Base-by-base conservation (phyloP, 53 echinoderm and acorn worm species). In the Mesocentrotus franciscanus region DNA sequence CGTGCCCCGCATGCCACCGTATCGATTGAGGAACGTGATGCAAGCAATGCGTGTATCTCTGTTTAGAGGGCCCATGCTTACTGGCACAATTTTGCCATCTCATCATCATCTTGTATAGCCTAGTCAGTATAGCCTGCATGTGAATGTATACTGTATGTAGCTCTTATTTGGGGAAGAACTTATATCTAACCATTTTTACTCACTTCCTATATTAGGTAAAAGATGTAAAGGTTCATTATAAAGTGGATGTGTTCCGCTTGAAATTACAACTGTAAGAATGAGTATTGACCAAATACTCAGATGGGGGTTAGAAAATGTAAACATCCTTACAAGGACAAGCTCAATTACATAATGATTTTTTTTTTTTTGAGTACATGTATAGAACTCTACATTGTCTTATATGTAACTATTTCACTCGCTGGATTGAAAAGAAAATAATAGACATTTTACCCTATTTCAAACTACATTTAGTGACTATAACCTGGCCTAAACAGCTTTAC, bases 21-120 rank as follows among this genome's bases (percentile, higher is more conserved):
- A 91, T 91, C 91, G 91, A 91, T 91, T 91, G 62, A 91, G 91
- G 62, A 66, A 91, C 62, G 66, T 91, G 91, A 91, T 34, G 91
- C 66, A 66, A 91, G 66, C 66, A 15, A 87, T 87, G 87, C 59
- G 87, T 87, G 58, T 27, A 58, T 20, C 87, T n/a, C 87, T 87
- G n/a, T 87, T 87, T 35, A 55, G 58, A 58, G 87, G 58, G 56
- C 29, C 8, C 56, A 57, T 17, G 42, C 87, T 87, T 26, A 56
- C 56, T 87, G 87, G 27, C 26, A 87, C 58, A 10, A 58, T 36
- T 87, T 58, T 27, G 10, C 14, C n/a, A 35, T 58, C 42, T 33
- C 29, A 14, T 5, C 8, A 42, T 20, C 36, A 81, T 81, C 81
- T 81, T 81, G 22, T 29, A 42, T 22, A 81, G 9, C 3, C 76